phyloP scores from a whole-genome alignment of 2,797 vertebrate genomes.

The Myotis myotis region DNA sequence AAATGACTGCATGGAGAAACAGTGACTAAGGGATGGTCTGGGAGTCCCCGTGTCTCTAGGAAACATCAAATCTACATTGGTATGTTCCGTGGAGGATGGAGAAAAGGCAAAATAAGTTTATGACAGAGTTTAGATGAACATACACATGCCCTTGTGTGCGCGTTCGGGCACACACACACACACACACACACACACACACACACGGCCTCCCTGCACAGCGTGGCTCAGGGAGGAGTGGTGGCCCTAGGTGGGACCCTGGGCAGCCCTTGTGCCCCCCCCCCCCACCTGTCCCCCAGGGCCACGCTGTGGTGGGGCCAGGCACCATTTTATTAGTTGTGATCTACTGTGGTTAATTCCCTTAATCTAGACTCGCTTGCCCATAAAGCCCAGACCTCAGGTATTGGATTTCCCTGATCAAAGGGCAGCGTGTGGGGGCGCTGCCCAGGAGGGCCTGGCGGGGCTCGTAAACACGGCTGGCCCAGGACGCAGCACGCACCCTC shows the following conservation, averaged over 20 bases:
- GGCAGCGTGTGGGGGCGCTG: slow-evolving; percentile 78
- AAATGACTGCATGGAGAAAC: not conserved
- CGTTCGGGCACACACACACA: fast-evolving
- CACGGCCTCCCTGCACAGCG: fast-evolving
- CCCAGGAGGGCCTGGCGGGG: slow-evolving; percentile 79
- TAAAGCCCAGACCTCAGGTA: slow-evolving; percentile 86
- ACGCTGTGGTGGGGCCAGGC: slow-evolving; percentile 83
- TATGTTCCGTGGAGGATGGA: not conserved
- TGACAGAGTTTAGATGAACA: not conserved
- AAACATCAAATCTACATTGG: not conserved
- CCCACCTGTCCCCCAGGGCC: slow-evolving; percentile 71
- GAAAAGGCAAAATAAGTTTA: not conserved
- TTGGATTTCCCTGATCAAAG: slow-evolving; percentile 88
- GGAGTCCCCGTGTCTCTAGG: not conserved
- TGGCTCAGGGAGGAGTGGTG: not conserved
- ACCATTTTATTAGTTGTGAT: slow-evolving; percentile 85
- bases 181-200: not conserved
- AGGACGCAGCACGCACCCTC: slow-evolving; percentile 63
- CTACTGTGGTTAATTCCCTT: slow-evolving; percentile 87
- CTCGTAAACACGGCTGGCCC: slow-evolving; percentile 79
- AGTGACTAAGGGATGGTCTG: fast-evolving
- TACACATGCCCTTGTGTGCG: too few species aligned
- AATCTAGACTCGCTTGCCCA: slow-evolving; percentile 84
- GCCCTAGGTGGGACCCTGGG: not conserved
- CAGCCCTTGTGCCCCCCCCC: not conserved